Evolutionary conservation across 2,888 invertebrate species (phyloP), one percentile per base, ranked within the genome.

Genomic region (Abrostola tripartita): DNA sequence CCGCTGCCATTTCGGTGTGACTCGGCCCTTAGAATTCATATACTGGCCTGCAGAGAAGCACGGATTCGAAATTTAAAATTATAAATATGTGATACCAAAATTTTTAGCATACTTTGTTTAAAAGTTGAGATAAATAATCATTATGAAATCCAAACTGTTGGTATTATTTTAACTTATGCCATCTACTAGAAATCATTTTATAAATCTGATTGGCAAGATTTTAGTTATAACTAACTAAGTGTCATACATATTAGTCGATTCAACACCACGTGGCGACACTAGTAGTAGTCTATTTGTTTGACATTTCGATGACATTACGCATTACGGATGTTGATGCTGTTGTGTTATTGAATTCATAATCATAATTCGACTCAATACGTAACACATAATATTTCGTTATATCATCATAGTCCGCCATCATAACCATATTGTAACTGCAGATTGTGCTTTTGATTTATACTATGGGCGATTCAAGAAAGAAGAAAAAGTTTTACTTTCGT

Each of bases 401-500:
- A 93, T 92, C 93, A 92, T 81, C 78, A 73, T 67, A 81, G 78
- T 76, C 76, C 71, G 79, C 78, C 74, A 79, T 79, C 74, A 73
- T 76, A 71, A 76, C 69, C 72, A 71, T 76, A 80, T 78, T 79
- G 68, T 68, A 74, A 73, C 62, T 66, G 55, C 60, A 71, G 52
- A 62, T 67, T 42, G 66, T 52, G 54, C 52, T 70, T 47, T 50
- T 51, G 65, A 72, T 66, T 51, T 71, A 69, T 61, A 87, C 52
- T 77, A 94, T 94, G 94, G 90, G 92, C 66, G 93, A 94, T 75
- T 82, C 88, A 44, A 86, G 91, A 52, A 93, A 93, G 78, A 94
- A 94, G 87, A 94, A 94, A 85, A 92, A 93, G 81, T 94, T 91
- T 76, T 93, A 91, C 88, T 93, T 92, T 86, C 88, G 93, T 61